Evolutionary conservation across 2,888 invertebrate species (phyloP).

Genomic region (Mellilla xanthometata): DNA sequence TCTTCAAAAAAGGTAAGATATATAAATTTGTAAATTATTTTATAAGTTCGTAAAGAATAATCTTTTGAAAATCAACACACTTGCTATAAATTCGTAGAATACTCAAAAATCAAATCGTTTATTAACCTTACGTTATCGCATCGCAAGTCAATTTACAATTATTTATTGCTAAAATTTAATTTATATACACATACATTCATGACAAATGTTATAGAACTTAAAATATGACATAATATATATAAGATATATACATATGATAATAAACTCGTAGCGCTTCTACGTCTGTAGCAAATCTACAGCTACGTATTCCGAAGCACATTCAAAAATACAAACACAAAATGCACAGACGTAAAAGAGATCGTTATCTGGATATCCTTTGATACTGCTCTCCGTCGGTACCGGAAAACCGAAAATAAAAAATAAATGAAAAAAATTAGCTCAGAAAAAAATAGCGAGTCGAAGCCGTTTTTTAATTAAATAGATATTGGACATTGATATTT

Average conservation of each 20-base stretch:
- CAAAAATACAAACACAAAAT: constrained; percentile 10
- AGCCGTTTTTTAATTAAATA: constrained; percentile 32
- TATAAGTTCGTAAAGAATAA: too few relatives aligned
- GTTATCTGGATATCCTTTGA: constrained; percentile 27
- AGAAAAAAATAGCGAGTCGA: not conserved
- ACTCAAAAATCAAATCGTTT: too few relatives aligned
- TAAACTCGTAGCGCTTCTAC: too few relatives aligned
- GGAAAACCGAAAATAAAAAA: constrained; percentile 17
- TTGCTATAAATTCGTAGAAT: constrained; percentile 7
- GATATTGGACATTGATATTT: constrained; percentile 15
- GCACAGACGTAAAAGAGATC: constrained; percentile 17
- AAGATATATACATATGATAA: too few relatives aligned
- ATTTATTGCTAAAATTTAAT: too few relatives aligned
- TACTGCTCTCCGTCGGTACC: constrained; percentile 15
- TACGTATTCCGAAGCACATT: constrained; percentile 5
- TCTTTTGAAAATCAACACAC: not conserved
- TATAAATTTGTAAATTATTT: too few relatives aligned
- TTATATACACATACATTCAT: too few relatives aligned
- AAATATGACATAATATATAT: too few relatives aligned
- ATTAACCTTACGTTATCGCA: too few relatives aligned
- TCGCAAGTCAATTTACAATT: too few relatives aligned
- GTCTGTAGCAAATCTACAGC: not conserved
- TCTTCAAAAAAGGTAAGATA: too few relatives aligned
- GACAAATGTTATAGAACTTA: too few relatives aligned
- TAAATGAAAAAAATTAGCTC: constrained; percentile 12